A percentile compares a stretch with the other conserved stretches of the same genome.
These are phyloP conservation scores for Oreochromis spilurus DNA, from an alignment of 2,113 vertebrate species.

Conservation along the genomic window DNA sequence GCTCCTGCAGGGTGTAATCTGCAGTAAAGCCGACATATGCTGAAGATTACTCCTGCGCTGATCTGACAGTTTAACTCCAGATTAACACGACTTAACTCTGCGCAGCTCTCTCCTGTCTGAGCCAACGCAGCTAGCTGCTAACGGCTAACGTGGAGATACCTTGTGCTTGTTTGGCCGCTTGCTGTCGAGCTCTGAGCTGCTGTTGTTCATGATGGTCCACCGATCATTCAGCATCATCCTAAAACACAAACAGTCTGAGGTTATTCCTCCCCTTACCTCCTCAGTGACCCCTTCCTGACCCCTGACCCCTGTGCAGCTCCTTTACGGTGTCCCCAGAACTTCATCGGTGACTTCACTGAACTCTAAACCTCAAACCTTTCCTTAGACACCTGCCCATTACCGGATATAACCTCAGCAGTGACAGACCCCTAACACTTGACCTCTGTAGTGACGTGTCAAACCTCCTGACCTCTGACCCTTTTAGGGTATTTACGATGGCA, in stretches of 20 bases:
- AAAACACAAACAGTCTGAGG: neutral
- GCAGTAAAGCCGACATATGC: conserved; percentile 19
- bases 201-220: conserved; percentile 65
- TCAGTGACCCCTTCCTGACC: neutral
- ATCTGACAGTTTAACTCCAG: conserved; percentile 36
- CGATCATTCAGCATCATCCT: conserved; percentile 55
- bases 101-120: neutral
- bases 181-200: conserved; percentile 50
- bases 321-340: neutral
- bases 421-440: neutral
- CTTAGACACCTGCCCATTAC: neutral
- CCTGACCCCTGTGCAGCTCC: neutral
- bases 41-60: conserved; percentile 28
- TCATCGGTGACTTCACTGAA: neutral
- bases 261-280: neutral
- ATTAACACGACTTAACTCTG: conserved; percentile 25
- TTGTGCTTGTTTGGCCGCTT: conserved; percentile 15
- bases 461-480: neutral
- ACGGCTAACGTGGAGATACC: neutral
- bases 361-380: neutral
- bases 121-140: neutral
- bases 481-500: neutral
- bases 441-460: neutral
- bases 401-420: neutral
- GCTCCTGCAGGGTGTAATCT: neutral